phyloP scores from a whole-genome alignment of 2,888 invertebrate species.

The Slavum lentiscoides region DNA sequence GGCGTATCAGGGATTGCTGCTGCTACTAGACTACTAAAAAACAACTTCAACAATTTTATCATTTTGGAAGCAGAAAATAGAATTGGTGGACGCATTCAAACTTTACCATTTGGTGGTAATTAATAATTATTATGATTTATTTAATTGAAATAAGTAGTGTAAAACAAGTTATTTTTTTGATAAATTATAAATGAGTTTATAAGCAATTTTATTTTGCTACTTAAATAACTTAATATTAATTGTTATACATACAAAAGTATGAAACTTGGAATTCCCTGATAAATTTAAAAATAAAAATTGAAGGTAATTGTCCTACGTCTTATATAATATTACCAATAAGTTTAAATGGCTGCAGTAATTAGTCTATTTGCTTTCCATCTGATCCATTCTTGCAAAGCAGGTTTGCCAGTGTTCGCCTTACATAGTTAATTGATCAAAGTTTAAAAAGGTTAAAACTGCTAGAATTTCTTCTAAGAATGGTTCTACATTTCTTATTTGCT shows the following conservation, averaged over 20 bases:
- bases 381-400: no score
- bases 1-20: conserved; percentile 67
- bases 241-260: no score
- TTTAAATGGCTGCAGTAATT: no score
- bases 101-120: conserved; percentile 61
- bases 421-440: no score
- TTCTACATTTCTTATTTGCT: no score
- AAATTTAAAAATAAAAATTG: no score
- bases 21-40: conserved; percentile 62
- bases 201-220: neutral
- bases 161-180: neutral
- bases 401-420: no score
- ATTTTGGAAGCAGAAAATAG: conserved; percentile 68
- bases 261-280: no score
- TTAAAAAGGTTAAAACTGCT: no score
- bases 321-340: neutral
- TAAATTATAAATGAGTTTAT: neutral
- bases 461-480: no score
- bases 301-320: neutral
- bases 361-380: no score
- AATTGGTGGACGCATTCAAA: conserved; percentile 68
- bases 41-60: conserved; percentile 62
- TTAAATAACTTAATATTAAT: neutral
- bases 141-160: neutral
- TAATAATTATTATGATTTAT: neutral